A percentile compares a stretch with the other conserved stretches of the same genome.
Conservation (phyloP, 2,888 invertebrate genomes). For the Sympetrum striolatum region DNA sequence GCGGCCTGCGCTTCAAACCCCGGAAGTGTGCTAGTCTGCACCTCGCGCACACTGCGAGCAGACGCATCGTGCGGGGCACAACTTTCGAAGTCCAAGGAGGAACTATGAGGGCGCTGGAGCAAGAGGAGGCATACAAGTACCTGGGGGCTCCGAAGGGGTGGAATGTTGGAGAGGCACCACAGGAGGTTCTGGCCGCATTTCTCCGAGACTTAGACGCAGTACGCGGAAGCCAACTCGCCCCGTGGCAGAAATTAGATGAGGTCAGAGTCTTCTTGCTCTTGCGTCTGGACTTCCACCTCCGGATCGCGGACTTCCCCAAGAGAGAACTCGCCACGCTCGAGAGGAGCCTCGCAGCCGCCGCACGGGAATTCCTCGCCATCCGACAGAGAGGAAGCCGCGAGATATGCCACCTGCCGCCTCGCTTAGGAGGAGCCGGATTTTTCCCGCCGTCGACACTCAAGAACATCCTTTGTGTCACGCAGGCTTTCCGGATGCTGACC, state of each 20-base stretch:
- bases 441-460: constrained; percentile 53
- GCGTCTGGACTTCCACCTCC: constrained; percentile 52
- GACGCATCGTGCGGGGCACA: neutral
- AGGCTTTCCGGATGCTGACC: constrained; percentile 54
- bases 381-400: constrained; percentile 53
- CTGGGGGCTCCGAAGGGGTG: constrained; percentile 54
- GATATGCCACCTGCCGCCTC: constrained; percentile 50
- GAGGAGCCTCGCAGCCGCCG: constrained; percentile 48
- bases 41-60: neutral
- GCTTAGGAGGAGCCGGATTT: constrained; percentile 51
- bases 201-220: neutral
- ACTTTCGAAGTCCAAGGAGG: neutral
- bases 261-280: constrained; percentile 49
- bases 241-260: constrained; percentile 51
- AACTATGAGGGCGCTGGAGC: neutral
- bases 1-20: constrained; percentile 53
- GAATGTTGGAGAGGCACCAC: constrained; percentile 50
- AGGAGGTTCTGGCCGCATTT: constrained; percentile 46
- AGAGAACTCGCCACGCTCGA: constrained; percentile 50
- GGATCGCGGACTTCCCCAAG: constrained; percentile 52
- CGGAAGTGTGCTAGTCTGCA: constrained; percentile 53
- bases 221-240: constrained; percentile 48
- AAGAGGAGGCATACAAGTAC: constrained; percentile 51
- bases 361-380: constrained; percentile 53
- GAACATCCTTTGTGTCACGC: constrained; percentile 52